Percentiles rank a stretch among this genome's conserved stretches.
Conservation (phyloP, 2,888 invertebrate genomes). For the Crocallis elinguaria region DNA sequence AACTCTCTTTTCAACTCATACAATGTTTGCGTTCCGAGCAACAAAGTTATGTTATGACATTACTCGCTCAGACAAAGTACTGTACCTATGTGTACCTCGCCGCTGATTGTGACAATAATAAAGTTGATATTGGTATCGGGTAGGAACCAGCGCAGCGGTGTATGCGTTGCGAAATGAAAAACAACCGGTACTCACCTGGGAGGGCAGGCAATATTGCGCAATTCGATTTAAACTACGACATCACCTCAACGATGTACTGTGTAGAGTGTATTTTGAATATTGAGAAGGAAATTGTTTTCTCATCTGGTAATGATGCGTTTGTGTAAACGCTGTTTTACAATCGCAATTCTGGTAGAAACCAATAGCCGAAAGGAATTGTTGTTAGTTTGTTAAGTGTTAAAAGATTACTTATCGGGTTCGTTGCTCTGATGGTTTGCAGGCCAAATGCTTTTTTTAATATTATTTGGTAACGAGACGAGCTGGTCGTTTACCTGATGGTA, state of each 20-base stretch:
- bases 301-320: too few species aligned
- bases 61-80: slow-evolving; percentile 18
- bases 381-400: too few species aligned
- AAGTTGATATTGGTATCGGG: slow-evolving; percentile 57
- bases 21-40: slow-evolving; percentile 3
- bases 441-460: too few species aligned
- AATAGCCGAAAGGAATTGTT: too few species aligned
- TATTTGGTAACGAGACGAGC: too few species aligned
- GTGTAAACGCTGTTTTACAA: too few species aligned
- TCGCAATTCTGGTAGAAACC: too few species aligned
- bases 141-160: slow-evolving; percentile 45
- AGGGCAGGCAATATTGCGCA: slow-evolving; percentile 63
- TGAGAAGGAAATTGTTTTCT: neutral
- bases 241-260: neutral
- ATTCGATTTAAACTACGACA: slow-evolving; percentile 75
- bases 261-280: slow-evolving; percentile 22
- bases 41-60: slow-evolving; percentile 3
- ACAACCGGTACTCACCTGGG: slow-evolving; percentile 64
- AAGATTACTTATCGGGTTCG: too few species aligned
- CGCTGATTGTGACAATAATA: slow-evolving; percentile 42
- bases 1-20: neutral
- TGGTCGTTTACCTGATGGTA: too few species aligned
- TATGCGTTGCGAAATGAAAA: slow-evolving; percentile 67
- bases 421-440: too few species aligned
- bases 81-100: neutral